A percentile compares a stretch with the other conserved stretches of the same genome.
These are phyloP conservation scores for Cerastis rubricosa DNA, from an alignment of 2,888 invertebrate species.

Conservation along the genomic window DNA sequence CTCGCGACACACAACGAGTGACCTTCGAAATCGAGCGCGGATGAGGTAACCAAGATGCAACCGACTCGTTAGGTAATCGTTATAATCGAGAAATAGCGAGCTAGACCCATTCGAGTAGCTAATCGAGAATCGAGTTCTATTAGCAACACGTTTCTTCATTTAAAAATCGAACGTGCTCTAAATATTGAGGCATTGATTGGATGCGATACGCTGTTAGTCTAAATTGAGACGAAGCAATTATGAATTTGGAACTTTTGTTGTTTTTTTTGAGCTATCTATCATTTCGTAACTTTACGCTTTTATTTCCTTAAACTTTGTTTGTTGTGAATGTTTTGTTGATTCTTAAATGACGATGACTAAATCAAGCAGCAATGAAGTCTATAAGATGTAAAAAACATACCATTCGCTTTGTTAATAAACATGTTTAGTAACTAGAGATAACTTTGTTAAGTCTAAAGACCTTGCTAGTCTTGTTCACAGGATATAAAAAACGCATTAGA, in stretches of 20 bases:
- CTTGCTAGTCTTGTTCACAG: conserved; percentile 37
- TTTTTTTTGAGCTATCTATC: background rate
- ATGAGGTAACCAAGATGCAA: conserved; percentile 78
- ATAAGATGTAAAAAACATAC: background rate
- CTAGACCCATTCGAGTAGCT: conserved; percentile 68
- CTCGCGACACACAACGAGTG: conserved; percentile 53
- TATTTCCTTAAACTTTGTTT: conserved; percentile 1
- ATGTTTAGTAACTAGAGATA: conserved; percentile 7
- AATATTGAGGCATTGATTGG: conserved; percentile 54
- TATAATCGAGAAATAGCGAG: conserved; percentile 67
- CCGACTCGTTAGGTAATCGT: conserved; percentile 75
- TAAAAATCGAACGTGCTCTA: conserved; percentile 56
- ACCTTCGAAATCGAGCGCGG: conserved; percentile 70
- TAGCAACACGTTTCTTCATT: conserved; percentile 60
- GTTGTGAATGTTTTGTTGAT: conserved; percentile 9
- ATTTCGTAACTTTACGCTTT: conserved; percentile 20
- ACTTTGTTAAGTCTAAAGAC: conserved; percentile 18
- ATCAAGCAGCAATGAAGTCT: conserved; percentile 1
- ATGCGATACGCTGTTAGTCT: conserved; percentile 36
- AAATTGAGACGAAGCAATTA: conserved; percentile 54
- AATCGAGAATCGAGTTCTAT: conserved; percentile 65
- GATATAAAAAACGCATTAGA: conserved; percentile 40
- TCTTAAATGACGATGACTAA: conserved; percentile 10
- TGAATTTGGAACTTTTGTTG: conserved; percentile 11
- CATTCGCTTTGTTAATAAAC: conserved; percentile 24